Evolutionary conservation across 2,797 vertebrate genomes (phyloP).

Genomic region (Chaunax sp.): DNA sequence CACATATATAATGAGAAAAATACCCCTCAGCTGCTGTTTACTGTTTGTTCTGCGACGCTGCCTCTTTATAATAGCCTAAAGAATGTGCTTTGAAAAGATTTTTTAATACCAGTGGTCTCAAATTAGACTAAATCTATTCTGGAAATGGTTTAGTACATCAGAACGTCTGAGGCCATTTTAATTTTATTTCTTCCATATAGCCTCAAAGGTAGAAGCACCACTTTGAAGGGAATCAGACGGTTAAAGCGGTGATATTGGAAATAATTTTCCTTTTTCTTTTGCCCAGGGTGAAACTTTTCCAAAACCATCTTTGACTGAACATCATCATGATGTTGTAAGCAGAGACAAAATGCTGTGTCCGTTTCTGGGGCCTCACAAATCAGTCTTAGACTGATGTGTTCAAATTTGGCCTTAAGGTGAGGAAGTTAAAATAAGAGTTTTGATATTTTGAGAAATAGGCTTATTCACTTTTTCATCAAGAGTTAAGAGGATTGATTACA

Average conservation of each 20-base stretch:
- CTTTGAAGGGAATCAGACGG: slow-evolving; percentile 41
- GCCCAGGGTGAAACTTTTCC: slow-evolving; percentile 28
- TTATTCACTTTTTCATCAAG: not conserved
- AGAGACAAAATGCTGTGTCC: slow-evolving; percentile 1
- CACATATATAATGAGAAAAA: slow-evolving; percentile 41
- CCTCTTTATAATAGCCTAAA: slow-evolving; percentile 77
- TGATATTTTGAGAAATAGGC: not conserved
- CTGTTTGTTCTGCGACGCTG: slow-evolving; percentile 91
- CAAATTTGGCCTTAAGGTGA: slow-evolving; percentile 16
- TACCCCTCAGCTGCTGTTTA: slow-evolving; percentile 78
- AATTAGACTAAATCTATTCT: slow-evolving; percentile 55
- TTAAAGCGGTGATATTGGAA: slow-evolving; percentile 28
- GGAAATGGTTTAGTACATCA: slow-evolving; percentile 46
- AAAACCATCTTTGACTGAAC: slow-evolving; percentile 37
- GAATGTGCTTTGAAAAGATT: slow-evolving; percentile 61
- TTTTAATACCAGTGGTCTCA: slow-evolving; percentile 36
- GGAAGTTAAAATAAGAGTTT: slow-evolving; percentile 1
- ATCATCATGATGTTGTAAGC: slow-evolving; percentile 6
- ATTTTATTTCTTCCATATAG: slow-evolving; percentile 34
- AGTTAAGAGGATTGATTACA: not conserved
- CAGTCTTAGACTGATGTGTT: not conserved
- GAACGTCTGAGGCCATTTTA: not conserved
- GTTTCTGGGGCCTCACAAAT: too few species aligned
- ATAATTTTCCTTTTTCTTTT: slow-evolving; percentile 10
- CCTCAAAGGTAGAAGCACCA: slow-evolving; percentile 49